Base-by-base conservation (phyloP, 2,888 invertebrate species). In the Trilocha varians region DNA sequence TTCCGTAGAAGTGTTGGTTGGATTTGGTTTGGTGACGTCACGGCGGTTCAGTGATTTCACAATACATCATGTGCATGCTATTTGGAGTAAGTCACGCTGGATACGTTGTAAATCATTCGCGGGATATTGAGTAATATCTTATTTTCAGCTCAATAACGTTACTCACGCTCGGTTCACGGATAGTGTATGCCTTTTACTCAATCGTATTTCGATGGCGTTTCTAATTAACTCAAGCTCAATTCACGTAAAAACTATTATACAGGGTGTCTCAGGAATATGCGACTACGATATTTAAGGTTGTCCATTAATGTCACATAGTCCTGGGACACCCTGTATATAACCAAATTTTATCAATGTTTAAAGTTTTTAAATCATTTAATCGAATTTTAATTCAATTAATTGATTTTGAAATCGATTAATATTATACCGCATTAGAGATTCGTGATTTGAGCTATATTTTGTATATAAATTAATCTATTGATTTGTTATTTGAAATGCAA, bases 101-200 rank as follows among this genome's bases (percentile, higher is more conserved):
- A 43, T 41, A 41, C 48, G 39, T 38, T 36, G 42, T 32, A 39
- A 39, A 38, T 40, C 43, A 40, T 47, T 41, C 47, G 40, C 46
- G 39, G 46, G 45, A 45, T 46, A 49, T 45, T 44, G 40, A 46
- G 43, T 57, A 43, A 42, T 38, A 34, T 58, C 58, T 43, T 68
- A 73, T 69, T 72, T 68, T 59, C 43, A 59, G 59, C 59, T 48
- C 53, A 46, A 55, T 56, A 52, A 48, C 48, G 50, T 52, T 60
- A 52, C 62, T 62, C 63, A 53, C 68, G 62, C 63, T 59, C 44
- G 44, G 56, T 51, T 59, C 57, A 45, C 51, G 56, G 52, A 49
- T 49, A 46, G 25, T 42, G 47, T 48, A 47, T 25, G 25, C 25
- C 25, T 25, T 25, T 65, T 62, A 60, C 48, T 69, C 65, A 34